A percentile compares a stretch with the other conserved stretches of the same genome.
Evolutionary conservation across 2,113 vertebrate species (phyloP).

Genomic region (Vulpes lagopus): DNA sequence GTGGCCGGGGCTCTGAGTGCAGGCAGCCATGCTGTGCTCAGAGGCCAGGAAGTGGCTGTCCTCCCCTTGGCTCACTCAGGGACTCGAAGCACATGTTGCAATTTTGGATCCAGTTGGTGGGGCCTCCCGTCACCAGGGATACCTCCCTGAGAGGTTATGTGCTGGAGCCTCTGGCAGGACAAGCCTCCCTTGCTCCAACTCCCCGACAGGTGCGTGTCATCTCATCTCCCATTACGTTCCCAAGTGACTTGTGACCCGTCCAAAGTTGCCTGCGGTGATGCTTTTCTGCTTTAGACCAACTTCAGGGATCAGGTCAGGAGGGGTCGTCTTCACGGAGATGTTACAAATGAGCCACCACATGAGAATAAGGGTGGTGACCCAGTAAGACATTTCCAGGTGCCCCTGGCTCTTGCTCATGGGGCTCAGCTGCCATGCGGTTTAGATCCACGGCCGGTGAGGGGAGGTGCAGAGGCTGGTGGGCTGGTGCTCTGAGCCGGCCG

Average conservation of each 20-base stretch:
- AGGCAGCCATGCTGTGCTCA: accelerated
- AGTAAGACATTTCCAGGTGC: not conserved
- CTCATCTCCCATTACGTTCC: not conserved
- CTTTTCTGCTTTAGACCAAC: not conserved
- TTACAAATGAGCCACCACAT: not conserved
- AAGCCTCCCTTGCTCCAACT: not conserved
- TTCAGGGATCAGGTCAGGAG: not conserved
- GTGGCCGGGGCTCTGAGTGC: too few relatives aligned
- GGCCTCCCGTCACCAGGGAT: not conserved
- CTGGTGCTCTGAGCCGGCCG: not conserved
- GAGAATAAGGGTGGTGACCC: not conserved
- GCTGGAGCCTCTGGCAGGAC: not conserved
- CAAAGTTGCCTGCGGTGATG: not conserved
- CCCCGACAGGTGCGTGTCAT: accelerated
- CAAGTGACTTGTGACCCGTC: not conserved
- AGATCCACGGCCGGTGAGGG: not conserved
- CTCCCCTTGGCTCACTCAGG: not conserved
- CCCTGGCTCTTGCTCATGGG: too few relatives aligned
- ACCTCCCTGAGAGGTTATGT: not conserved
- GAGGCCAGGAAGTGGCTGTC: not conserved
- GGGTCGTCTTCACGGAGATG: not conserved
- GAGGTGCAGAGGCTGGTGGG: not conserved
- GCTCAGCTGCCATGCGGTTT: not conserved
- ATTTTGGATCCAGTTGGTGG: not conserved
- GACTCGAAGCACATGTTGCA: not conserved